phyloP scores from a whole-genome alignment of 2,797 vertebrate genomes.

The Brachyrhaphis roseni region DNA sequence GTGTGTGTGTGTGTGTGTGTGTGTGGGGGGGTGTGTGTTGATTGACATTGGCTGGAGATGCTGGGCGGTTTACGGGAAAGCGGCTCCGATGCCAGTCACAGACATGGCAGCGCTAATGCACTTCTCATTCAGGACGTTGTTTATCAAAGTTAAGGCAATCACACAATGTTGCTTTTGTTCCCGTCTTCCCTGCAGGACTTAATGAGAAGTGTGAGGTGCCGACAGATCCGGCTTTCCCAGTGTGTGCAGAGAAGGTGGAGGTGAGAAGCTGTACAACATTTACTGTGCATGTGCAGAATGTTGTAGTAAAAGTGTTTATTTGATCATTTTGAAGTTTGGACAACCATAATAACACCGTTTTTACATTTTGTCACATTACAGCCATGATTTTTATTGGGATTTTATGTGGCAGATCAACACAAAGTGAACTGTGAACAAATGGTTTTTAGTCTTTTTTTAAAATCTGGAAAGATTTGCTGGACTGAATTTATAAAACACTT shows the following conservation, averaged over 20 bases:
- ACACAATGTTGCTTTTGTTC: constrained; percentile 48
- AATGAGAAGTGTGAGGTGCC: constrained; percentile 70
- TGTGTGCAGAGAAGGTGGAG: constrained; percentile 79
- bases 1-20: constrained; percentile 71
- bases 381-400: neutral
- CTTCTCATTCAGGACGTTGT: constrained; percentile 37
- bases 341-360: neutral
- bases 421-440: neutral
- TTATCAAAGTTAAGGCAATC: constrained; percentile 53
- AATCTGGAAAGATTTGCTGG: neutral
- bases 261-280: constrained; percentile 60
- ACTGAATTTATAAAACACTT: neutral
- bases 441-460: neutral
- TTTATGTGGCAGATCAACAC: neutral
- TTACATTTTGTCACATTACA: neutral
- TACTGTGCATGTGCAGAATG: neutral
- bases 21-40: constrained; percentile 29
- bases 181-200: constrained; percentile 50
- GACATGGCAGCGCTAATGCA: constrained; percentile 37
- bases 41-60: constrained; percentile 66
- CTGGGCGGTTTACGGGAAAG: constrained; percentile 67
- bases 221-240: constrained; percentile 65
- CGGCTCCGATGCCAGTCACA: constrained; percentile 52
- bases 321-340: neutral
- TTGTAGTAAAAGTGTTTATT: constrained; percentile 2